Base-by-base conservation (phyloP, 1,140 invertebrate species). In the Diprion similis region DNA sequence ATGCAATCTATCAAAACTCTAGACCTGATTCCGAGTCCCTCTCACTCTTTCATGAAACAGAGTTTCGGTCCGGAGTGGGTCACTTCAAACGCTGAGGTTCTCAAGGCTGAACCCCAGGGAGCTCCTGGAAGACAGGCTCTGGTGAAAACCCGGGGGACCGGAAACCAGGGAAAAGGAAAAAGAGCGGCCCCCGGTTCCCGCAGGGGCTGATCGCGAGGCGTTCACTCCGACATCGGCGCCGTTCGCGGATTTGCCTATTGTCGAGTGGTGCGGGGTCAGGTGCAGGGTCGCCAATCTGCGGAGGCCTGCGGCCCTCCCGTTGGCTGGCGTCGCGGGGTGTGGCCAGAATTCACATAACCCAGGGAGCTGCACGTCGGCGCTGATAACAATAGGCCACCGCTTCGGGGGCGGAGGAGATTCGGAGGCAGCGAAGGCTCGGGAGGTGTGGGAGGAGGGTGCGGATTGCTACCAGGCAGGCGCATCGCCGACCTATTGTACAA, bases 401-500 rank as follows among this genome's bases (percentile, higher is more conserved):
- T 17, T 70, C n/a, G 69, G 46, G 69, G 69, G n/a, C 17, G 69
- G 69, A 46, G 37, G 18, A 46, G 69, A 37, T n/a, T 15, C 19
- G 37, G 11, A 7, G 19, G n/a, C 46, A 10, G 46, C 51, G 47
- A 18, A 72, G 68, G 51, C 46, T 69, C 72, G 51, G 73, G 76
- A 74, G 74, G 71, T 66, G 51, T 17, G 51, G 51, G 51, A 59
- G 51, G 51, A 59, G 24, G 11, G 51, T 59, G 68, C 66, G 70
- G 70, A 72, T 59, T 68, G 66, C 82, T 83, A 85, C 82, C 85
- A 86, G 80, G 85, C 86, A 87, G 78, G 86, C 87, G 85, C 85
- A 86, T 86, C 79, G 80, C 76, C 78, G 79, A 80, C 85, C 87
- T 85, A 87, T 86, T 84, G 51, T 59, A 87, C 82, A 87, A 87